phyloP scores from a whole-genome alignment of 2,113 vertebrate genomes.

The Anthoscopus minutus region DNA sequence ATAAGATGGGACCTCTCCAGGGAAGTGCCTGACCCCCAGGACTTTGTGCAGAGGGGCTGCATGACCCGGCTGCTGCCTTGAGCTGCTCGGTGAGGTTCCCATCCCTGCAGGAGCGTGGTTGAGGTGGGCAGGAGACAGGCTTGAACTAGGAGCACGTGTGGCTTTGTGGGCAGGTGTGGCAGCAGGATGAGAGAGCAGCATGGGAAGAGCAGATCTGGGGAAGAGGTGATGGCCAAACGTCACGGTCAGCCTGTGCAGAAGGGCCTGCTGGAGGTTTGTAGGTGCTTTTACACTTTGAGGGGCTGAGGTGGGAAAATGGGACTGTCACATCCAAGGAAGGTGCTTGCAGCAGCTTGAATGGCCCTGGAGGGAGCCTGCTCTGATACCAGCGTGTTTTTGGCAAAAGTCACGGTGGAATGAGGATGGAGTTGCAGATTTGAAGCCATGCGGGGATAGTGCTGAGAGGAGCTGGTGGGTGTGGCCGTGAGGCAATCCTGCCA shows the following conservation, averaged over 20 bases:
- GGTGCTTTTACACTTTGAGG: neutral
- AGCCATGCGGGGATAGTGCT: neutral
- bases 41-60: neutral
- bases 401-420: neutral
- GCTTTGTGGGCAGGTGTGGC: neutral
- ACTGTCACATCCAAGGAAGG: neutral
- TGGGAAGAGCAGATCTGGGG: neutral
- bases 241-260: neutral
- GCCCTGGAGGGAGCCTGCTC: neutral
- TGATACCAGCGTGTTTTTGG: neutral
- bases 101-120: neutral
- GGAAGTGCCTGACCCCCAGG: neutral
- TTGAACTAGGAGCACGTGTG: neutral
- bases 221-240: neutral
- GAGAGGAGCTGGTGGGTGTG: neutral
- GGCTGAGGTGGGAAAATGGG: neutral
- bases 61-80: neutral
- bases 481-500: constrained; percentile 5
- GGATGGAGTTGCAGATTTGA: neutral
- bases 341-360: neutral
- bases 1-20: neutral
- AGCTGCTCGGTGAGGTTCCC: neutral
- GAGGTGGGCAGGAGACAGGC: neutral
- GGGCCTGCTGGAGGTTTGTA: neutral
- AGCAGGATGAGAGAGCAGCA: neutral